Base-by-base conservation (phyloP, 2,113 vertebrate species). In the Zosterops borbonicus region DNA sequence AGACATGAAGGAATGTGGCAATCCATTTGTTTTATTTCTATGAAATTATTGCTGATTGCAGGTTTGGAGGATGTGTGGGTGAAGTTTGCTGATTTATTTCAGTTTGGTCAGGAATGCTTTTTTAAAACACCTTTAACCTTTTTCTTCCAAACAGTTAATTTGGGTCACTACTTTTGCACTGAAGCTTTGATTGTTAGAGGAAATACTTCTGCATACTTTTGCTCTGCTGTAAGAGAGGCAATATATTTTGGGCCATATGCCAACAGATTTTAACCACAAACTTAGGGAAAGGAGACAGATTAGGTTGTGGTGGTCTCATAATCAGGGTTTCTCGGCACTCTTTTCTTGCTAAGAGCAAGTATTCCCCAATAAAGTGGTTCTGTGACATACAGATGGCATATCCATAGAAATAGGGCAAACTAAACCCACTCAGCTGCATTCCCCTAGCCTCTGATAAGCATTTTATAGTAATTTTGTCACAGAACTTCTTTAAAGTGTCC, bases 21-120 rank as follows among this genome's bases (percentile, higher is more conserved):
- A 97, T 96, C 91, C 93, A 87, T 97, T 97, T 97, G 94, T 95
- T 97, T 96, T 89, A 92, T 96, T 98, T 97, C 96, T 95, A 87
- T 62, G 67, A 96, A 96, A 96, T 96, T 86, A 97, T 94, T 97
- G 97, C 95, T 96, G 96, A 97, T 97, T 97, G 96, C 95, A 95
- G 91, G 87, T 91, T 95, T 94, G 69, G 90, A 90, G 93, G 95
- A 78, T 79, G 79, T 42, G 63, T 94, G 95, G 89, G 92, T 96
- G 94, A 97, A 97, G 93, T 80, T 89, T 88, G 95, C 88, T 95
- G 95, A 96, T 96, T 93, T 87, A 69, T 91, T 96, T 93, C 56
- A 9, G 82, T 96, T 92, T 88, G 69, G 86, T 68, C 87, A 94
- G 94, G 95, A 98, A 96, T 96, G 92, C 80, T 71, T 96, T 97